A percentile compares a stretch with the other conserved stretches of the same genome.
phyloP scores from a whole-genome alignment of 1,140 invertebrate species.

The Homalodisca vitripennis region DNA sequence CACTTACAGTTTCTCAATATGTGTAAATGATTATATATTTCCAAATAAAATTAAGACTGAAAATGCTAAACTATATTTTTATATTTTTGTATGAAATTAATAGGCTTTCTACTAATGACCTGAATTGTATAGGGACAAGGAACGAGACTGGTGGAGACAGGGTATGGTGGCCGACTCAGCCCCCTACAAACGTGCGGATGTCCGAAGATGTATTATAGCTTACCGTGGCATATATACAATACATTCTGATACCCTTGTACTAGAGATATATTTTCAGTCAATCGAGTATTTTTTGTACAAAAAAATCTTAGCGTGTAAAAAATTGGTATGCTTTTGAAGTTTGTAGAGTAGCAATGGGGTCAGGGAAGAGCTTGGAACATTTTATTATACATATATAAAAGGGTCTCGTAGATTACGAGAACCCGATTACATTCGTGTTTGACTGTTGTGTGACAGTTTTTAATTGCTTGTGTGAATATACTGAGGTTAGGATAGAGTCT shows the following conservation, averaged over 20 bases:
- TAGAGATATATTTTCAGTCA: slow-evolving; percentile 25
- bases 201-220: no score
- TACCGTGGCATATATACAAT: no score
- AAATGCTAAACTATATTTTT: no score
- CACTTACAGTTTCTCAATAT: no score
- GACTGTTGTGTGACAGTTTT: not conserved
- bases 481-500: not conserved
- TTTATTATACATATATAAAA: slow-evolving; percentile 11
- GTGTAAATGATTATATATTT: no score
- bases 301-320: not conserved
- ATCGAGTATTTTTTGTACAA: slow-evolving; percentile 27
- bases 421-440: not conserved
- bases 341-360: not conserved
- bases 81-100: no score
- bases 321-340: slow-evolving; percentile 18
- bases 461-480: not conserved
- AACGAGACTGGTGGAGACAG: no score
- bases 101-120: no score
- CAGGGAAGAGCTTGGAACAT: not conserved
- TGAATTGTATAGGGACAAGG: no score
- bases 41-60: no score
- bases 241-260: not conserved
- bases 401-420: not conserved
- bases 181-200: no score
- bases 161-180: no score